phyloP scores from a whole-genome alignment of 1,140 invertebrate genomes.

The Polypedilum vanderplanki region DNA sequence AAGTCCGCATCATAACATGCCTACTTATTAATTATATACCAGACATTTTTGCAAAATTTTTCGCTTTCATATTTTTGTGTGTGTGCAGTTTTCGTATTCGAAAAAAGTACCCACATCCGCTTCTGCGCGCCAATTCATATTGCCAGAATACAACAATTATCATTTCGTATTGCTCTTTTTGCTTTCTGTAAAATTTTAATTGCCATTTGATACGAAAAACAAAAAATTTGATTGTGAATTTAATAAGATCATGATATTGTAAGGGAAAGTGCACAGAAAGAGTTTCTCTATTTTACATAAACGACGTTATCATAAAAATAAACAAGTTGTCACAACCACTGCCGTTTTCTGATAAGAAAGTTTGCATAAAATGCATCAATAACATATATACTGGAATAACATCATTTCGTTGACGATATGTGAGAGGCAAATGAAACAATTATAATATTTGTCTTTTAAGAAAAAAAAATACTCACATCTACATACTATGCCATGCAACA shows the following conservation, averaged over 20 bases:
- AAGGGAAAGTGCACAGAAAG: not conserved
- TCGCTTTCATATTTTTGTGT: not conserved
- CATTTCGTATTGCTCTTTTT: not conserved
- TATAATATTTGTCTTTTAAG: not conserved
- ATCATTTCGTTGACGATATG: not conserved
- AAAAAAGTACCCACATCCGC: not conserved
- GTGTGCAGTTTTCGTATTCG: not conserved
- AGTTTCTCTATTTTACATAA: not conserved
- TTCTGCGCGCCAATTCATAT: not conserved
- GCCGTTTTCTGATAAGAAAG: not conserved
- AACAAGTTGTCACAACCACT: not conserved
- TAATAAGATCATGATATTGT: not conserved
- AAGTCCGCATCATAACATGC: not conserved
- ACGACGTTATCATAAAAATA: not conserved
- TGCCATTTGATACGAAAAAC: not conserved
- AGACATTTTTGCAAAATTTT: not conserved
- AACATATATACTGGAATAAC: not conserved
- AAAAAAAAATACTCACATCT: not conserved
- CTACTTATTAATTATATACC: constrained; percentile 13
- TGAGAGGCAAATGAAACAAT: constrained; percentile 8
- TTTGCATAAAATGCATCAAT: not conserved
- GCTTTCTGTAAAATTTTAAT: not conserved
- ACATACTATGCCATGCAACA: not conserved
- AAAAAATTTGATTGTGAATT: not conserved
- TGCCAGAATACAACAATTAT: not conserved